Evolutionary conservation across 1,140 invertebrate genomes (phyloP), one percentile per base, ranked within the genome.

Genomic region (Drosophila virilis): DNA sequence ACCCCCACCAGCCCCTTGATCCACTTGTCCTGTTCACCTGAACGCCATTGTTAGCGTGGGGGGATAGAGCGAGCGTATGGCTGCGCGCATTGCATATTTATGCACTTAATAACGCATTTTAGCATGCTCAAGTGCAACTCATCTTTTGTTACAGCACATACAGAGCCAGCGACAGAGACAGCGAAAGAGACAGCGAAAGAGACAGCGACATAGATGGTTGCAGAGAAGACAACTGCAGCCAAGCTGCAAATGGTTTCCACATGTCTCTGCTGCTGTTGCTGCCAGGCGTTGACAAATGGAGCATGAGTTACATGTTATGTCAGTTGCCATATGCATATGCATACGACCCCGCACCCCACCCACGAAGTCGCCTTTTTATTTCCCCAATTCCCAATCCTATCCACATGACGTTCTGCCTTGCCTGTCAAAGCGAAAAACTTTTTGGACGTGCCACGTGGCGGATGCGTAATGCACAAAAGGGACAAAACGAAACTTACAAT

Each of bases 71-170:
- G 61, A 46, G 65, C 17, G 72, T 28, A 68, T 46, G 17, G 52
- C 43, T 73, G 40, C 42, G 72, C 77, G 76, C 83, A 89, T 78
- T 89, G 84, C 84, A 89, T 89, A 89, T 89, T 89, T 89, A 89
- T 89, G 84, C 84, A 89, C 84, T 89, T 89, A 89, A 89, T 89
- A 89, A 89, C 84, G 84, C 84, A 89, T 89, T 89, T 89, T 84
- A 89, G 80, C 84, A 89, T 89, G 80, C 84, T 80, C 80, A 89
- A 89, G 84, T 89, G 84, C 84, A 89, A 67, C 84, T 89, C 80
- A 89, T 84, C 80, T 89, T 89, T 89, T 89, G 84, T 89, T 89
- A 78, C 80, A 89, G 52, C 65, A 46, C 52, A 57, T 15, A 68
- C 40, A 45, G 13, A 15, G n/a, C 38, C 42, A 12, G 17, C 7